phyloP scores from a whole-genome alignment of 2,797 vertebrate species.

The Antrozous pallidus region DNA sequence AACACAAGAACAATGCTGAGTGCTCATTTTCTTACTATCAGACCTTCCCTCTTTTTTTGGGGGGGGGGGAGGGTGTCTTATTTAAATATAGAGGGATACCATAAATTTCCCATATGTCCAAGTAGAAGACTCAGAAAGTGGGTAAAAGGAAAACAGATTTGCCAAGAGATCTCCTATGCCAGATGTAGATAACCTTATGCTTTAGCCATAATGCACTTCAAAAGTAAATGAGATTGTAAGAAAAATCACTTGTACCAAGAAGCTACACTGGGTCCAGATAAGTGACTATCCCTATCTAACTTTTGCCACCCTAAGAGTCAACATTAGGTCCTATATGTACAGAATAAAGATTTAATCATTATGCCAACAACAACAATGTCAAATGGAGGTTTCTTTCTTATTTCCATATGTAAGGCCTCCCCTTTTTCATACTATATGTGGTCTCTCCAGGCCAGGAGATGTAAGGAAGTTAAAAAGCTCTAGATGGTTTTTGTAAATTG shows the following conservation, averaged over 20 bases:
- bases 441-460: background rate
- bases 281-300: background rate
- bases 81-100: background rate
- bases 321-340: background rate
- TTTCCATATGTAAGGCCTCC: accelerated
- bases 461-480: background rate
- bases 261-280: background rate
- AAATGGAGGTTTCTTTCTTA: background rate
- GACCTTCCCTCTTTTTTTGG: background rate
- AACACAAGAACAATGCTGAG: background rate
- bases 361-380: background rate
- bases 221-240: background rate
- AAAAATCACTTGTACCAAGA: background rate
- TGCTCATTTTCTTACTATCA: background rate
- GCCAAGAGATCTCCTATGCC: background rate
- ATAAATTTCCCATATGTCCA: background rate
- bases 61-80: background rate
- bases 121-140: background rate
- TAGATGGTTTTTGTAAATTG: background rate
- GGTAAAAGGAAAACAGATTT: background rate
- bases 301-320: background rate
- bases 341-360: background rate
- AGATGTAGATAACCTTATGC: background rate
- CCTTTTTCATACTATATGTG: background rate
- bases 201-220: background rate